Percentiles rank a stretch among this genome's conserved stretches.
These are phyloP conservation scores for Metopolophium dirhodum DNA, from an alignment of 1,140 invertebrate species.

Conservation along the genomic window DNA sequence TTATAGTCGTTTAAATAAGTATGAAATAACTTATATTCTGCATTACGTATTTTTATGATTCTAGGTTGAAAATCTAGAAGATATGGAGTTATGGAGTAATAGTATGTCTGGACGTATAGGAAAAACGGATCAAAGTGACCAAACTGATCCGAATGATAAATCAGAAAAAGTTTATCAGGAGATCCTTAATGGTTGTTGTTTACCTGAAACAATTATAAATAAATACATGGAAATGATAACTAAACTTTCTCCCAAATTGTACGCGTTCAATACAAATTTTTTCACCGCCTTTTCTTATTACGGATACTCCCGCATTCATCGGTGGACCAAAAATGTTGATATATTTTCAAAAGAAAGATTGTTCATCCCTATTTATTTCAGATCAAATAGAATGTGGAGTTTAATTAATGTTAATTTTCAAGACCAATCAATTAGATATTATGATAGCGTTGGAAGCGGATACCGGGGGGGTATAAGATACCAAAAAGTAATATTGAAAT, in stretches of 20 bases:
- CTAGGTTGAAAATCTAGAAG: not conserved
- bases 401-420: slow-evolving; percentile 86
- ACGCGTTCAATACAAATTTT: slow-evolving; percentile 38
- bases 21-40: too few relatives aligned
- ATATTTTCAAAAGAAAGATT: slow-evolving; percentile 84
- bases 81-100: too few relatives aligned
- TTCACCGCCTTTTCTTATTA: not conserved
- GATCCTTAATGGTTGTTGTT: too few relatives aligned
- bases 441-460: slow-evolving; percentile 87
- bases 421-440: slow-evolving; percentile 81
- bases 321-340: slow-evolving; percentile 68
- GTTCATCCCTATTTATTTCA: slow-evolving; percentile 90
- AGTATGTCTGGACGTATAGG: too few relatives aligned
- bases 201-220: slow-evolving; percentile 25
- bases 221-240: slow-evolving; percentile 19
- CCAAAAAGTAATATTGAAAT: slow-evolving; percentile 73
- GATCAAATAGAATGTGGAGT: slow-evolving; percentile 87
- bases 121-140: too few relatives aligned
- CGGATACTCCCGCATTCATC: not conserved
- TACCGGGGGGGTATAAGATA: slow-evolving; percentile 71
- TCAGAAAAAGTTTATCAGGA: too few relatives aligned
- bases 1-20: too few relatives aligned
- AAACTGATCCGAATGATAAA: too few relatives aligned
- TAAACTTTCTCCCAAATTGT: not conserved
- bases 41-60: not conserved